phyloP scores from a whole-genome alignment of 2,888 invertebrate species.

The Scelioninae gen. 1 region DNA sequence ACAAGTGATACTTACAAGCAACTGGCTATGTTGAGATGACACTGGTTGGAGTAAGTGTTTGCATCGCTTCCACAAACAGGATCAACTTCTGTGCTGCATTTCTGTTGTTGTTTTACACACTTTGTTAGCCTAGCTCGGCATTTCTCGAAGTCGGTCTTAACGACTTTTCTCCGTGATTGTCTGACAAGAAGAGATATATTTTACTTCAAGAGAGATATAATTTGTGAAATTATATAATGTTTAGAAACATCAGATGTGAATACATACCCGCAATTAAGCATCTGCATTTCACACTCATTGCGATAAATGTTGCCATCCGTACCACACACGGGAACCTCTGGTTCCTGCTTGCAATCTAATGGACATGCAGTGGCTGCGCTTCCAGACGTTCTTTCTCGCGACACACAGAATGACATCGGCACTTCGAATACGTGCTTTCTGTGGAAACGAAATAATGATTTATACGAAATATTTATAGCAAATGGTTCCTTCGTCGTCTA shows the following conservation, averaged over 20 bases:
- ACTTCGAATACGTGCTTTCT: conserved; percentile 97
- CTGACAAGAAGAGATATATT: conserved; percentile 70
- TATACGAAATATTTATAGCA: too few species aligned
- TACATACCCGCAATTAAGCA: conserved; percentile 94
- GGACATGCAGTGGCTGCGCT: conserved; percentile 88
- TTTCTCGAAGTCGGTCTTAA: conserved; percentile 91
- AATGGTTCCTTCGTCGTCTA: too few species aligned
- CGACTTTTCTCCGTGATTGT: conserved; percentile 86
- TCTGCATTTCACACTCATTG: conserved; percentile 94
- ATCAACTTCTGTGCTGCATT: conserved; percentile 88
- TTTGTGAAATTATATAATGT: too few species aligned
- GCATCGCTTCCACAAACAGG: conserved; percentile 96
- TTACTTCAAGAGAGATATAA: too few species aligned
- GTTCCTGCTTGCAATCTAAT: conserved; percentile 89
- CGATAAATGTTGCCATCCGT: conserved; percentile 95
- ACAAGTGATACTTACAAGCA: conserved; percentile 89
- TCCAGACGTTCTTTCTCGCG: conserved; percentile 90
- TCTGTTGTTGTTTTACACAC: conserved; percentile 90
- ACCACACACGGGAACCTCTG: conserved; percentile 91
- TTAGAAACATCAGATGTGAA: too few species aligned
- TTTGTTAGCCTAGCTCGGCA: conserved; percentile 90
- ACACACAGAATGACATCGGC: conserved; percentile 94
- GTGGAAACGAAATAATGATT: too few species aligned
- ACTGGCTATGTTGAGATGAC: conserved; percentile 92
- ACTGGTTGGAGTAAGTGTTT: conserved; percentile 92